A percentile compares a stretch with the other conserved stretches of the same genome.
phyloP scores from a whole-genome alignment of 2,888 invertebrate species.

The Listrodromus nycthemerus region DNA sequence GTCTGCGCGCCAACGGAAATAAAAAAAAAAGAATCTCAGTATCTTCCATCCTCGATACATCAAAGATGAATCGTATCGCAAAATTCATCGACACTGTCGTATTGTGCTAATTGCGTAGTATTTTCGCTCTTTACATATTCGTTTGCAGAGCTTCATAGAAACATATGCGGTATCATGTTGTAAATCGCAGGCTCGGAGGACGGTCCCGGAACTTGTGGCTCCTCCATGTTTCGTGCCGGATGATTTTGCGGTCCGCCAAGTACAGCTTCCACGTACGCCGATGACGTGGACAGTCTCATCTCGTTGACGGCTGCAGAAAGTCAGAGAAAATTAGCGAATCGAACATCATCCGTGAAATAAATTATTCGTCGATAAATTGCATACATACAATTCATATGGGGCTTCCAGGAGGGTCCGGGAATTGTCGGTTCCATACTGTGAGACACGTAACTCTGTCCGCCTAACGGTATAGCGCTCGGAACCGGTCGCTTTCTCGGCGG shows the following conservation, averaged over 20 bases:
- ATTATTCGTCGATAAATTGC: background rate
- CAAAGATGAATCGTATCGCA: background rate
- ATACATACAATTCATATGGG: constrained; percentile 29
- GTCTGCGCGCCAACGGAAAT: background rate
- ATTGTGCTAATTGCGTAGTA: background rate
- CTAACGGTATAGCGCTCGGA: constrained; percentile 40
- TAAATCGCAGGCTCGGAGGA: constrained; percentile 60
- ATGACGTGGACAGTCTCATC: constrained; percentile 60
- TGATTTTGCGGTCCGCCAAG: constrained; percentile 63
- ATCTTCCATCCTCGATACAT: background rate
- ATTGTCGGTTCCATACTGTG: constrained; percentile 46
- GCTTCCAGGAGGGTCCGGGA: constrained; percentile 30
- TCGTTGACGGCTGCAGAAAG: constrained; percentile 52
- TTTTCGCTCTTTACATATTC: background rate
- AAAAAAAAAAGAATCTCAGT: background rate
- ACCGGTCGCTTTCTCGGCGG: constrained; percentile 55
- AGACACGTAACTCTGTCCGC: constrained; percentile 42
- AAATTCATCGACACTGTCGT: background rate
- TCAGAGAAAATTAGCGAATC: background rate
- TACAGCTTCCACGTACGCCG: constrained; percentile 65
- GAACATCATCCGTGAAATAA: background rate
- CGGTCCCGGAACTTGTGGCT: constrained; percentile 57
- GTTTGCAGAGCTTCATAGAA: constrained; percentile 42
- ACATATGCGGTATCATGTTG: constrained; percentile 64
- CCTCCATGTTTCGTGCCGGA: constrained; percentile 60